These are phyloP conservation scores for Rostratula benghalensis DNA, from an alignment of 2,113 vertebrate genomes.

Conservation along the genomic window DNA sequence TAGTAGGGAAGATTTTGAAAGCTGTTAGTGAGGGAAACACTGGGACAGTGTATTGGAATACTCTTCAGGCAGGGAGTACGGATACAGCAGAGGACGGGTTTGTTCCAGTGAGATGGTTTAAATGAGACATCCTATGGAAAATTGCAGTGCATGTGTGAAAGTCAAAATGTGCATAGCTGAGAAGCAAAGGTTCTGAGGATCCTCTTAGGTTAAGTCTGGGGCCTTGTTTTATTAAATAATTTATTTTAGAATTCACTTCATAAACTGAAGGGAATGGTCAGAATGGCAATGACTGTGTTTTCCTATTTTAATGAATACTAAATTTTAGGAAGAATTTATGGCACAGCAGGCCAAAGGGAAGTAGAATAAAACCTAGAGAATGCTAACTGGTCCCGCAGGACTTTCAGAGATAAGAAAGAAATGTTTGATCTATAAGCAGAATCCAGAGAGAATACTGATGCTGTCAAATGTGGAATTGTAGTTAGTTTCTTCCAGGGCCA, in stretches of 20 bases:
- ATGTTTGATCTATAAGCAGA: background rate
- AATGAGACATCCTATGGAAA: background rate
- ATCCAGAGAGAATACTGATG: background rate
- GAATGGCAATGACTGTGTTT: background rate
- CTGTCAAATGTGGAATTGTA: background rate
- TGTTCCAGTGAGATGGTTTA: background rate
- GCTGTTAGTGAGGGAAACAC: background rate
- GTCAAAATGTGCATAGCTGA: background rate
- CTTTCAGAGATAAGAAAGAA: background rate
- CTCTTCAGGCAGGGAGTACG: background rate
- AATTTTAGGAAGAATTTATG: background rate
- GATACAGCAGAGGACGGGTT: background rate
- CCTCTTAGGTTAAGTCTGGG: background rate
- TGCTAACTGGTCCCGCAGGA: background rate
- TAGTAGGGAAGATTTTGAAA: background rate
- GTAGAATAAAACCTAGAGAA: background rate
- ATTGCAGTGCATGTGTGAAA: rapidly evolving
- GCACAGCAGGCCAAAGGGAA: background rate
- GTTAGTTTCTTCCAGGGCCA: background rate
- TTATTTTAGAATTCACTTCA: background rate
- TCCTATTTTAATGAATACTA: background rate
- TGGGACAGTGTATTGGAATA: background rate
- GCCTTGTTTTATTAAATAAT: background rate
- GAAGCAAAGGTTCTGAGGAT: background rate
- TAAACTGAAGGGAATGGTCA: background rate